Evolutionary conservation across 2,888 invertebrate genomes (phyloP).

Genomic region (Patella depressa): DNA sequence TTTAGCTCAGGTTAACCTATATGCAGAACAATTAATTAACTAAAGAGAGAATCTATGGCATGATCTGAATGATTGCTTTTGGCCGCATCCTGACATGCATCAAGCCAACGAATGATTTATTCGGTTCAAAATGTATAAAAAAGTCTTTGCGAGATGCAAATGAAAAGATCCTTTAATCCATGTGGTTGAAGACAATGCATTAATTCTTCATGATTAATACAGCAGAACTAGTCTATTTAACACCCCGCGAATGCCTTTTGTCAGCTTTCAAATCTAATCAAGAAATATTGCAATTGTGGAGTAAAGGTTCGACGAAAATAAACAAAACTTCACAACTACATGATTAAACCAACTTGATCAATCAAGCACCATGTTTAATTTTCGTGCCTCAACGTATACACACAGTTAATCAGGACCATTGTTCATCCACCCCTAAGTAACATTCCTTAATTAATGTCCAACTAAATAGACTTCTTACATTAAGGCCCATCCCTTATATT

Average conservation of each 20-base stretch:
- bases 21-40: too few species aligned
- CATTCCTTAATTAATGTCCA: too few species aligned
- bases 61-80: background rate
- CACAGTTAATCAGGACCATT: background rate
- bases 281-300: background rate
- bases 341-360: background rate
- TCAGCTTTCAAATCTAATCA: background rate
- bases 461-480: too few species aligned
- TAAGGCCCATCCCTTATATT: too few species aligned
- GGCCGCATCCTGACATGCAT: background rate
- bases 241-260: background rate
- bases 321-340: background rate
- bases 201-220: too few species aligned
- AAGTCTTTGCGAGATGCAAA: background rate
- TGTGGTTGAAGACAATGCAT: too few species aligned
- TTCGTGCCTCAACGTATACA: background rate
- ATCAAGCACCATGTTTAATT: constrained; percentile 3
- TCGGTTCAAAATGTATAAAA: background rate
- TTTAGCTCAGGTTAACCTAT: too few species aligned
- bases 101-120: background rate
- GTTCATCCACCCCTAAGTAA: background rate
- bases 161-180: background rate
- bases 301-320: constrained; percentile 1
- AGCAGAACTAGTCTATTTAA: background rate
- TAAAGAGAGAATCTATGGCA: too few species aligned